Evolutionary conservation across 2,113 vertebrate species (phyloP), one percentile per base, ranked within the genome.

Genomic region (Grus americana): DNA sequence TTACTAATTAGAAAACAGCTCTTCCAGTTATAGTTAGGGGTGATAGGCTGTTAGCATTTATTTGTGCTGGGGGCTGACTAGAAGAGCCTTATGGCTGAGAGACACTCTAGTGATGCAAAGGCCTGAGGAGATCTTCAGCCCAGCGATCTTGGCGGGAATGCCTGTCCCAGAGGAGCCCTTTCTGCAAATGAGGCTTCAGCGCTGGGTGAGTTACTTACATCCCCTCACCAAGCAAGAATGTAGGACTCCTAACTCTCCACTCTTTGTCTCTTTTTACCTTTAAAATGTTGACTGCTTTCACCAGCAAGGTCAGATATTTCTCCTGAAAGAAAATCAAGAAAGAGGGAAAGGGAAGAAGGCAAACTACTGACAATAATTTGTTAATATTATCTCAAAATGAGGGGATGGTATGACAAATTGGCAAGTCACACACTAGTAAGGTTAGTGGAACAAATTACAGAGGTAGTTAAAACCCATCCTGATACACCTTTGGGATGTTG

Each of bases 261-360:
- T 71, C 52, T 11, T 5, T 1, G 2, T 6, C 1, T 5, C 1
- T 20, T 9, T 63, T 52, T 27, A 11, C 2, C 4, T 8, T 42
- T 42, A 27, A 68, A 71, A 15, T 5, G 1, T 18, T 68, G 2
- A 5, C 38, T 59, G 38, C 10, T 59, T 49, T 7, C 57, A 11
- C 4, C 2, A 15, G 42, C 6, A 22, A 63, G 20, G 20, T 42
- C 5, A 36, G n/a, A 44, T 10, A 5, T 10, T 65, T 80, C 3
- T n/a, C 12, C 12, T 73, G n/a, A 63, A 73, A 21, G 12, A 7
- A 8, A 4, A 54, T 75, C 3, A 19, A 17, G 55, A 38, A 19
- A 59, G 36, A 23, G 16, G 9, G 18, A 11, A 61, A 46, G 26
- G 15, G 21, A 55, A 47, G 34, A 26, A 36, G 59, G 26, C 24